Percentiles rank a stretch among this genome's conserved stretches.
These are phyloP conservation scores for Agrilus cyanescens DNA, from an alignment of 2,888 invertebrate species.

Conservation along the genomic window DNA sequence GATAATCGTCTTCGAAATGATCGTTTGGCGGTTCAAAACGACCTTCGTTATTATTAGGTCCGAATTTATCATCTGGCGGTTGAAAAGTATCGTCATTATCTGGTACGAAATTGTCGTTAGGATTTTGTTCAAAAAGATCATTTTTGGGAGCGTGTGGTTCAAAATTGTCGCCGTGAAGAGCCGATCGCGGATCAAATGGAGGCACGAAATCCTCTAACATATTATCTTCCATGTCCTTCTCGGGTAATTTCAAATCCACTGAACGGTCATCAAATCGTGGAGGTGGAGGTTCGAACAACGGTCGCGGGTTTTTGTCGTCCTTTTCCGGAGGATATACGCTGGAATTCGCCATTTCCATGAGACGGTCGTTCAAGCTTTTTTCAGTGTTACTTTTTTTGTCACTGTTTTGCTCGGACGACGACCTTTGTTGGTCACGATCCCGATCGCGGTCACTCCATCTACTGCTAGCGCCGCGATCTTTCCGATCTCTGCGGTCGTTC, in stretches of 20 bases:
- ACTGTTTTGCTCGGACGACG: conserved; percentile 17
- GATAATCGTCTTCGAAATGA: too few relatives aligned
- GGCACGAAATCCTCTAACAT: background rate
- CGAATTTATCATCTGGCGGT: background rate
- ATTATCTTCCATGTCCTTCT: background rate
- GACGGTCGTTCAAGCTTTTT: conserved; percentile 24
- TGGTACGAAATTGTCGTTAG: too few relatives aligned
- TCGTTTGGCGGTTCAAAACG: too few relatives aligned
- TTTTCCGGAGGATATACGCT: conserved; percentile 6
- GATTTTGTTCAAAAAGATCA: conserved; percentile 9
- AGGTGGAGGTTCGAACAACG: conserved; percentile 6
- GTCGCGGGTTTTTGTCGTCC: background rate
- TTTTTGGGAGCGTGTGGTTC: conserved; percentile 24
- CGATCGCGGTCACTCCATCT: conserved; percentile 16
- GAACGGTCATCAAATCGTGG: conserved; percentile 16
- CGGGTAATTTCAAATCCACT: background rate
- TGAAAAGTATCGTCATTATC: too few relatives aligned
- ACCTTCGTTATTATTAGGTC: background rate
- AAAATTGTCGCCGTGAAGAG: conserved; percentile 25
- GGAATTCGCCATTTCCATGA: conserved; percentile 20
- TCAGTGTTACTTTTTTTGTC: conserved; percentile 27
- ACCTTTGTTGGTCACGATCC: conserved; percentile 12
- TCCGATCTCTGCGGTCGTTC: conserved; percentile 25
- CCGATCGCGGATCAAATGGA: conserved; percentile 8
- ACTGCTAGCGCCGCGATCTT: conserved; percentile 26